Percentiles rank a stretch among this genome's conserved stretches.
Conservation (phyloP, 2,113 vertebrate species). For the Thomomys bottae region DNA sequence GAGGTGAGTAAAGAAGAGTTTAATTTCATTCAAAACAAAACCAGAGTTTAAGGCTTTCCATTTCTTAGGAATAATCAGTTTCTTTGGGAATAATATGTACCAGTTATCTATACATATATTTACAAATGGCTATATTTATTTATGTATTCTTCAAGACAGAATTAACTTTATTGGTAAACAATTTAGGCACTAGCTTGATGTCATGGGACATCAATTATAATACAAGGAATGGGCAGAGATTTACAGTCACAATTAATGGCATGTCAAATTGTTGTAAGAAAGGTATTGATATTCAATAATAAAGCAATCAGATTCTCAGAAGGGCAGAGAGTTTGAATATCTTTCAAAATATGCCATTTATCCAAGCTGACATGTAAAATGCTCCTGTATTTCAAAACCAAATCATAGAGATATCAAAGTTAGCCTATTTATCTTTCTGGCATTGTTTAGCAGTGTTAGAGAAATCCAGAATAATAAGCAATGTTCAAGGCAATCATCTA, state of each 20-base stretch:
- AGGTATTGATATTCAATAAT: conserved; percentile 86
- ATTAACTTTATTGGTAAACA: conserved; percentile 84
- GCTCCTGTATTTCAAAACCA: conserved; percentile 63
- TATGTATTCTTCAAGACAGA: conserved; percentile 75
- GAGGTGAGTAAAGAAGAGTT: not conserved
- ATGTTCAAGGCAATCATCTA: not conserved
- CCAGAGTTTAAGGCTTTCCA: conserved; percentile 10
- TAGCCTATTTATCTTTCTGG: conserved; percentile 16
- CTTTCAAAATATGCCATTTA: conserved; percentile 81
- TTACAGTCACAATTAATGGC: conserved; percentile 84
- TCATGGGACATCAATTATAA: conserved; percentile 81
- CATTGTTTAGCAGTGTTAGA: not conserved
- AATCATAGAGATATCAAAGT: conserved; percentile 34
- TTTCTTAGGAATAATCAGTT: not conserved
- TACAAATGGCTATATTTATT: not conserved
- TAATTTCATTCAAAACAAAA: not conserved
- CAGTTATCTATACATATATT: not conserved
- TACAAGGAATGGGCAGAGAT: conserved; percentile 77
- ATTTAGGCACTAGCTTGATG: conserved; percentile 78
- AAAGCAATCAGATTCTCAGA: conserved; percentile 83
- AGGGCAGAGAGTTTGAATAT: conserved; percentile 81
- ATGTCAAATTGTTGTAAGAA: conserved; percentile 83
- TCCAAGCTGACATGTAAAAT: conserved; percentile 70
- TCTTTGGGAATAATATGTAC: not conserved
- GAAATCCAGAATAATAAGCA: not conserved